Evolutionary conservation across 2,797 vertebrate genomes (phyloP).

Genomic region (Australoheros facetus): DNA sequence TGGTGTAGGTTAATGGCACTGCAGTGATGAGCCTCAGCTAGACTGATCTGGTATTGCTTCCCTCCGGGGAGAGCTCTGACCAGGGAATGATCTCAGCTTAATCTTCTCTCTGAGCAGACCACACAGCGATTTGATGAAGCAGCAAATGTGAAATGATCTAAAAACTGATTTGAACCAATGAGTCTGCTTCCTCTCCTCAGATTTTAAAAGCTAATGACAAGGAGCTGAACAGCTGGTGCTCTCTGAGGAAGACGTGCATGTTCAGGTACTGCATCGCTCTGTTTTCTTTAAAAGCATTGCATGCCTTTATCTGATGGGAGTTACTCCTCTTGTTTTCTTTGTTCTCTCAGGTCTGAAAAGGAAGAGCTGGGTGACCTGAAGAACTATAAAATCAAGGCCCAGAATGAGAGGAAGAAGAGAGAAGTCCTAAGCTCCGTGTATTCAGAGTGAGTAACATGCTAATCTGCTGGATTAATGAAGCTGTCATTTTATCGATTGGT

Average conservation of each 20-base stretch:
- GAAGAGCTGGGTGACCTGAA: constrained; percentile 86
- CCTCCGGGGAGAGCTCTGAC: constrained; percentile 78
- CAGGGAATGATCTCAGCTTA: constrained; percentile 78
- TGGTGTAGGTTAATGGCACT: constrained; percentile 13
- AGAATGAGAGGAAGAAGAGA: constrained; percentile 82
- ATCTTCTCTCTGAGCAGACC: constrained; percentile 87
- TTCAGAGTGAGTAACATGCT: constrained; percentile 72
- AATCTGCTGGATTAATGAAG: not conserved
- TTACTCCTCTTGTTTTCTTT: rapidly evolving
- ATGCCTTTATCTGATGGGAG: not conserved
- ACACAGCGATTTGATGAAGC: not conserved
- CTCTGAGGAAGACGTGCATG: constrained; percentile 93
- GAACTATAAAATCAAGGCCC: constrained; percentile 83
- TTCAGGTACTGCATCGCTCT: constrained; percentile 80
- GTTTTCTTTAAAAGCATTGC: rapidly evolving
- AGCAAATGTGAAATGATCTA: not conserved
- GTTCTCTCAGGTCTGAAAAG: constrained; percentile 81
- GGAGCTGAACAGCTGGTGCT: constrained; percentile 91
- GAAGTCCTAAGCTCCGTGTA: constrained; percentile 85
- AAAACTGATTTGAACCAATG: not conserved
- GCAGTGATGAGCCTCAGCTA: constrained; percentile 79
- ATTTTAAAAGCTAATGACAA: constrained; percentile 86
- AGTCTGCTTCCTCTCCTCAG: constrained; percentile 60
- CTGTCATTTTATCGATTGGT: not conserved
- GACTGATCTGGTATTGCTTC: constrained; percentile 84